A percentile compares a stretch with the other conserved stretches of the same genome.
phyloP scores from a whole-genome alignment of 2,113 vertebrate species.

The Lutjanus erythropterus region DNA sequence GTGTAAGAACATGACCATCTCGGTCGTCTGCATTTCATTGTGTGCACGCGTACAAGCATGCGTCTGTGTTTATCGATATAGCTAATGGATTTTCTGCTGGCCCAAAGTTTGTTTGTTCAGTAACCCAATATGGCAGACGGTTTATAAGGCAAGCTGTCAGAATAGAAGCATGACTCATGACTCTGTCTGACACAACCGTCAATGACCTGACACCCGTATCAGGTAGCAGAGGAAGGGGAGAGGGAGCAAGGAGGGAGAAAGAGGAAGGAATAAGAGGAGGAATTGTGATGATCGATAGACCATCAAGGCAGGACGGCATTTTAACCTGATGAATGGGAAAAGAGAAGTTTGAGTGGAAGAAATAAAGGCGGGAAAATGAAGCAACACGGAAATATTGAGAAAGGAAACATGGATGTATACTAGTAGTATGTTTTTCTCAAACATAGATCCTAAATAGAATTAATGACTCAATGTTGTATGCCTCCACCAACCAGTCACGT shows the following conservation, averaged over 20 bases:
- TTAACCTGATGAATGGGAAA: constrained; percentile 18
- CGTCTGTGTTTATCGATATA: constrained; percentile 79
- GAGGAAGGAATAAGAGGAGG: constrained; percentile 1
- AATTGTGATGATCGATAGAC: constrained; percentile 62
- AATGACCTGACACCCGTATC: constrained; percentile 80
- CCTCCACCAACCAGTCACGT: too few relatives aligned
- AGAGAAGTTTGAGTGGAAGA: background rate
- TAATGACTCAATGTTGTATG: too few relatives aligned
- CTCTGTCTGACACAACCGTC: constrained; percentile 74
- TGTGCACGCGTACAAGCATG: constrained; percentile 15
- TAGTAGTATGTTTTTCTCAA: constrained; percentile 22
- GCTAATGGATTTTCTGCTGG: constrained; percentile 82
- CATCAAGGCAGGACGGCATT: constrained; percentile 41
- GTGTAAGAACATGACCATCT: constrained; percentile 28
- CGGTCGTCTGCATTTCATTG: constrained; percentile 50
- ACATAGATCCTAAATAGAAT: background rate
- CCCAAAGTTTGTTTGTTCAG: constrained; percentile 82
- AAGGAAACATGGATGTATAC: too few relatives aligned
- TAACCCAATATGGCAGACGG: constrained; percentile 74
- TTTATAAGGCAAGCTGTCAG: constrained; percentile 79
- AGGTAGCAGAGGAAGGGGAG: constrained; percentile 33
- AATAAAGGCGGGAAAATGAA: background rate
- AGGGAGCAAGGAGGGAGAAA: background rate
- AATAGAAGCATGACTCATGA: constrained; percentile 84
- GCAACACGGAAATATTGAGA: background rate